phyloP scores from a whole-genome alignment of 2,888 invertebrate genomes.

The Chymomyza fuscimana region DNA sequence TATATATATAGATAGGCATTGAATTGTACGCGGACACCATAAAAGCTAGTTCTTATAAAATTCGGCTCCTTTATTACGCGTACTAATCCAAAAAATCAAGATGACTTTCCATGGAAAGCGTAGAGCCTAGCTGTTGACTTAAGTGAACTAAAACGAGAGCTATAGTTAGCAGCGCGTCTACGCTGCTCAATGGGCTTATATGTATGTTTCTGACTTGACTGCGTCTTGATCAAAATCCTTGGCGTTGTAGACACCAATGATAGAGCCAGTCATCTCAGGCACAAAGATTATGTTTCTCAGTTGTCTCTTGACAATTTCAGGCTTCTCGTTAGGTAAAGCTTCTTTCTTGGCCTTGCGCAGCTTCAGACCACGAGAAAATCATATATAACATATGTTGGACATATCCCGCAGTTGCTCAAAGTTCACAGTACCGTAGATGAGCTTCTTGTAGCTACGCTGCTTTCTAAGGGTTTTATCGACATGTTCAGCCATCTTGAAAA shows the following conservation, averaged over 20 bases:
- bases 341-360: constrained; percentile 96
- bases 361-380: constrained; percentile 94
- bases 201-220: constrained; percentile 95
- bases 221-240: constrained; percentile 97
- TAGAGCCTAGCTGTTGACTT: constrained; percentile 84
- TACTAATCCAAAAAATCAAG: constrained; percentile 61
- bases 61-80: constrained; percentile 68
- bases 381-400: constrained; percentile 85
- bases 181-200: constrained; percentile 99
- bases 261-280: constrained; percentile 99
- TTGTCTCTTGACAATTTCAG: constrained; percentile 99
- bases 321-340: constrained; percentile 98
- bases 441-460: constrained; percentile 99
- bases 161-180: constrained; percentile 98
- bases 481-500: constrained; percentile 80
- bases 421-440: constrained; percentile 99
- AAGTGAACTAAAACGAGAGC: constrained; percentile 97
- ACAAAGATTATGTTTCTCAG: constrained; percentile 99
- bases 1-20: too few relatives aligned
- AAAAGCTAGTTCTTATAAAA: constrained; percentile 69
- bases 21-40: too few relatives aligned
- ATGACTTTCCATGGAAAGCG: constrained; percentile 27
- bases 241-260: constrained; percentile 99
- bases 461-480: constrained; percentile 95
- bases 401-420: constrained; percentile 99